A percentile compares a stretch with the other conserved stretches of the same genome.
These are phyloP conservation scores for Ceratina australensis DNA, from an alignment of 1,140 invertebrate genomes.

Conservation along the genomic window DNA sequence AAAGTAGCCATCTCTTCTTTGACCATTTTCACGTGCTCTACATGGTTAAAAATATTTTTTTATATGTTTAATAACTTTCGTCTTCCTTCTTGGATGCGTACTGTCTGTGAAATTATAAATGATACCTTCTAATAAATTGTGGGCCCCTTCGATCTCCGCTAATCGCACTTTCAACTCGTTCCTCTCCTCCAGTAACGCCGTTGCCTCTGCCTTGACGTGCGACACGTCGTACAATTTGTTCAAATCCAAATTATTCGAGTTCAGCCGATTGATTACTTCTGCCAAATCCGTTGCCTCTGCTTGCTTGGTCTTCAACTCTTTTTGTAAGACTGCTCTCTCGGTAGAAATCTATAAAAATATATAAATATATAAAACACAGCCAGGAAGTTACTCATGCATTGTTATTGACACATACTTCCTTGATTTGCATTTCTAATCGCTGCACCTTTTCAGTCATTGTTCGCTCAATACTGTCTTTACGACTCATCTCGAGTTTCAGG, in stretches of 20 bases:
- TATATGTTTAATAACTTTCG: slow-evolving; percentile 43
- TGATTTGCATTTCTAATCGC: slow-evolving; percentile 71
- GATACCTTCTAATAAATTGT: slow-evolving; percentile 75
- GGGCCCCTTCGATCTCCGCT: slow-evolving; percentile 74
- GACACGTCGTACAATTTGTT: slow-evolving; percentile 75
- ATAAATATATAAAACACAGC: slow-evolving; percentile 10
- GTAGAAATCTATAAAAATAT: slow-evolving; percentile 62
- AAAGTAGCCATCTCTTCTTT: slow-evolving; percentile 80
- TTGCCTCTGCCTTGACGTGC: slow-evolving; percentile 71
- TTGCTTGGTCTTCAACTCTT: slow-evolving; percentile 71
- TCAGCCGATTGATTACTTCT: slow-evolving; percentile 70
- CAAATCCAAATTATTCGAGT: slow-evolving; percentile 73
- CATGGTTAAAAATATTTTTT: slow-evolving; percentile 47
- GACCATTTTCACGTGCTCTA: slow-evolving; percentile 77
- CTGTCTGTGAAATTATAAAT: not conserved
- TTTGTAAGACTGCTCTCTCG: slow-evolving; percentile 67
- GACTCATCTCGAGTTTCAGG: slow-evolving; percentile 65
- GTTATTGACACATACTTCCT: slow-evolving; percentile 66
- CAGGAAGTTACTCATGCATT: not conserved
- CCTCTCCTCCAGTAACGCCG: slow-evolving; percentile 71
- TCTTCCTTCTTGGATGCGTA: too few species aligned
- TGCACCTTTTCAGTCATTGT: slow-evolving; percentile 71
- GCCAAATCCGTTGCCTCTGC: slow-evolving; percentile 72
- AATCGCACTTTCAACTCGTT: slow-evolving; percentile 76
- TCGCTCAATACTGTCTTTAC: slow-evolving; percentile 70